Percentiles rank a stretch among this genome's conserved stretches.
Conservation (phyloP, 2,888 invertebrate genomes). For the Cheilosia pagana region DNA sequence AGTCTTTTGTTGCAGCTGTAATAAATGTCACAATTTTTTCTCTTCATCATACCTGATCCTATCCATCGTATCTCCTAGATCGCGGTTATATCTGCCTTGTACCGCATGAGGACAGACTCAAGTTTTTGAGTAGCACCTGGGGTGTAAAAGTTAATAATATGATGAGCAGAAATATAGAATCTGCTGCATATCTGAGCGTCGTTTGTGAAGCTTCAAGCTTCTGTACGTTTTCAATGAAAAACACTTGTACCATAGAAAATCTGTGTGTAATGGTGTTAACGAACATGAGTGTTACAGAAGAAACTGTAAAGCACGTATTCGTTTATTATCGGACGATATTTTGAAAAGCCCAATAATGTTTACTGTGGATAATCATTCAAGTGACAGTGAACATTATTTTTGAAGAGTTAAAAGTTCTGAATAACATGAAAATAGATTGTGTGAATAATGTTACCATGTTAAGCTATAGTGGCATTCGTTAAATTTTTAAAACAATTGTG, state of each 20-base stretch:
- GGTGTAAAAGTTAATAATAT: constrained; percentile 1
- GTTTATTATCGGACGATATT: neutral
- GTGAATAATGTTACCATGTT: neutral
- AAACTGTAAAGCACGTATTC: neutral
- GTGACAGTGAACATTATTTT: neutral
- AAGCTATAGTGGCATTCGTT: neutral
- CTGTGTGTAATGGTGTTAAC: neutral
- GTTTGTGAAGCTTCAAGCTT: constrained; percentile 13
- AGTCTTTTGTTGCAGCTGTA: no score
- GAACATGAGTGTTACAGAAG: constrained; percentile 1
- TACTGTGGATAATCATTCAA: neutral
- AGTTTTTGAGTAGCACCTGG: no score
- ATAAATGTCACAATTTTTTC: no score
- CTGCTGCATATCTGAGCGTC: neutral
- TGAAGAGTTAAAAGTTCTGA: neutral
- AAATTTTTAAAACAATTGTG: neutral
- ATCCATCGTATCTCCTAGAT: no score
- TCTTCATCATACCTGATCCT: no score
- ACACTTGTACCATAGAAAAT: neutral
- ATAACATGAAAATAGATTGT: neutral
- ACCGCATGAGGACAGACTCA: no score
- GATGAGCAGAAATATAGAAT: neutral
- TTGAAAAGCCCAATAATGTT: neutral
- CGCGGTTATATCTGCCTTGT: no score
- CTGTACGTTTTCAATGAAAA: constrained; percentile 5